Evolutionary conservation across 2,888 invertebrate genomes (phyloP), one percentile per base, ranked within the genome.

Genomic region (Atrina japonica): DNA sequence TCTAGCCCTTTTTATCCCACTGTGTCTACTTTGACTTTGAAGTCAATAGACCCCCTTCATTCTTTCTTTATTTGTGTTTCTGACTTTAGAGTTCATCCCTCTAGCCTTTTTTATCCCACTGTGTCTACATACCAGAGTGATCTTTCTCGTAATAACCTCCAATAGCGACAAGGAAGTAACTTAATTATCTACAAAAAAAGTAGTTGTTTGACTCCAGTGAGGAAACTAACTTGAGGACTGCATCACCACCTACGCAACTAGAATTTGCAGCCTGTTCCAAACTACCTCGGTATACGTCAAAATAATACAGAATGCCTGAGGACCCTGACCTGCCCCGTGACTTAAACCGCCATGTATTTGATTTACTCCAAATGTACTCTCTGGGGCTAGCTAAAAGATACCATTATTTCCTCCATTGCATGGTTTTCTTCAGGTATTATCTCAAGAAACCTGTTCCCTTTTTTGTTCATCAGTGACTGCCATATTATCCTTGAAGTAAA

Each of bases 271-370:
- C 6, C 11, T 56, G 49, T 43, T 59, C 49, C 18, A 5, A 30
- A 35, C 47, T 50, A 11, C 72, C 75, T 30, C 59, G 66, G 45
- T 67, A 71, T 1, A 76, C 45, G 41, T 76, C 66, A 64, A 76
- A 69, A 45, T 76, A 66, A 59, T 74, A 71, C n/a, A 74, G 52
- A 30, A 73, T 53, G 3, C 72, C 76, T 23, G 70, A 74, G 16
- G 65, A 63, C n/a, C 78, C 74, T 59, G 76, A 72, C 1, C 76
- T 18, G n/a, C 72, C 69, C 73, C 76, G 72, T 9, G 73, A 23
- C 52, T 76, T 78, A 55, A 70, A 72, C 2, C 72, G 74, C 70
- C 70, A 67, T 29, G 70, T 70, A 35, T 68, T 63, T 21, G 76
- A 67, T 40, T 71, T 75, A n/a, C 64, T 70, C 29, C 56, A 49